Conservation (phyloP, 2,797 vertebrate genomes). For the Vireo griseus region DNA sequence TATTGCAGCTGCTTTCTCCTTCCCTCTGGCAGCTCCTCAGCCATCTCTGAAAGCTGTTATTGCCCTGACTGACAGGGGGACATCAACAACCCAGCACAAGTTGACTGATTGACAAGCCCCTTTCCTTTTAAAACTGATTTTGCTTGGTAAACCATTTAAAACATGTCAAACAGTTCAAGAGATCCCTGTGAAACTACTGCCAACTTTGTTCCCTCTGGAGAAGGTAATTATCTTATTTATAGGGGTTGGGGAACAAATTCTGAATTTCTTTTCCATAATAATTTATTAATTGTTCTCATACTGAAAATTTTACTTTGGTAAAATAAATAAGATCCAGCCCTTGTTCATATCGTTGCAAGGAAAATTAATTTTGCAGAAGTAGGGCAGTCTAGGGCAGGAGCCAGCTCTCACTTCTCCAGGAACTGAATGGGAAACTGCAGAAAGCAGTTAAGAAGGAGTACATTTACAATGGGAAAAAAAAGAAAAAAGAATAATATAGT, state of each 20-base stretch:
- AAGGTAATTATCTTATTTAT: constrained; percentile 27
- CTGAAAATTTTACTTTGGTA: neutral
- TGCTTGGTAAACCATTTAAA: neutral
- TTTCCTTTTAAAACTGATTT: neutral
- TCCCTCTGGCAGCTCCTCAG: neutral
- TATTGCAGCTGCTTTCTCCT: neutral
- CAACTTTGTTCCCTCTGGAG: neutral
- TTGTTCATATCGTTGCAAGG: neutral
- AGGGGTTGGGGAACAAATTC: neutral
- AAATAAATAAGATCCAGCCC: constrained; percentile 10
- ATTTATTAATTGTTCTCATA: constrained; percentile 46
- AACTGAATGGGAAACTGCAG: neutral
- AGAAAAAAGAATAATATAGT: neutral
- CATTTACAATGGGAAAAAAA: rapidly evolving
- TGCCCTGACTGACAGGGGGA: neutral
- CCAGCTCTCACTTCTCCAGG: rapidly evolving
- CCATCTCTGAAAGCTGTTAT: neutral
- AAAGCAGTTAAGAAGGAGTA: neutral
- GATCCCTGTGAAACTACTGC: neutral
- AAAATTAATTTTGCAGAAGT: neutral
- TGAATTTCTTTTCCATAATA: neutral
- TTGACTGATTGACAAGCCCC: neutral
- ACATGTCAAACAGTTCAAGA: neutral
- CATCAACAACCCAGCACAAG: neutral
- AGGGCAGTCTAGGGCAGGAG: neutral